Percentiles rank a stretch among this genome's conserved stretches.
These are phyloP conservation scores for Magallana ariakensis DNA, from an alignment of 1,140 invertebrate genomes.

Conservation along the genomic window DNA sequence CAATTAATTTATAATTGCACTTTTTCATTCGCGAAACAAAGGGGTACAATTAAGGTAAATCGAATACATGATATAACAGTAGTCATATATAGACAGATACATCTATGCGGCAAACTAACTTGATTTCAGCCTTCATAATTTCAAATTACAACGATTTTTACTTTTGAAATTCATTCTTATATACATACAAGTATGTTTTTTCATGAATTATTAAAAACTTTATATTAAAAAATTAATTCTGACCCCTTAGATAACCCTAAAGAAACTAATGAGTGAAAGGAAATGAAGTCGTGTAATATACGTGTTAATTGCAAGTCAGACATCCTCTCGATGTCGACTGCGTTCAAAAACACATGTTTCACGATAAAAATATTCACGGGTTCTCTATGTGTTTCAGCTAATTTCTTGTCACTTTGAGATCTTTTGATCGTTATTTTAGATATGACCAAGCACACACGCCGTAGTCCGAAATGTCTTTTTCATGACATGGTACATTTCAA, in stretches of 20 bases:
- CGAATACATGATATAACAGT: no score
- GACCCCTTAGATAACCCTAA: background rate
- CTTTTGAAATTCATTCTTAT: background rate
- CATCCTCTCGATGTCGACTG: background rate
- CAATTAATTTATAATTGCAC: constrained; percentile 37
- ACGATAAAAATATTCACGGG: constrained; percentile 22
- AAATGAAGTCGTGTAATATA: background rate
- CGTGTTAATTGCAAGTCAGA: background rate
- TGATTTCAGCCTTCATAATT: no score
- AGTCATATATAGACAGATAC: no score
- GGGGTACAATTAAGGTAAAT: background rate
- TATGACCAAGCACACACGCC: no score
- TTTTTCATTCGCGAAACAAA: background rate
- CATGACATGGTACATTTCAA: no score
- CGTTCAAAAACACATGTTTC: constrained; percentile 2
- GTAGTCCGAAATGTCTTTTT: no score
- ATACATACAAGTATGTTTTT: no score
- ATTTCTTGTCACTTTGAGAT: background rate
- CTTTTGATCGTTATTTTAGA: no score
- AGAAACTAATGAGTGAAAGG: background rate
- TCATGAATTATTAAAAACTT: no score
- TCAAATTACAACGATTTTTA: background rate
- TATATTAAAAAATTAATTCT: background rate
- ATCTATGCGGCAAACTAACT: no score
- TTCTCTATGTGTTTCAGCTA: background rate